These are phyloP conservation scores for Osmerus mordax DNA, from an alignment of 2,113 vertebrate species.

Conservation along the genomic window DNA sequence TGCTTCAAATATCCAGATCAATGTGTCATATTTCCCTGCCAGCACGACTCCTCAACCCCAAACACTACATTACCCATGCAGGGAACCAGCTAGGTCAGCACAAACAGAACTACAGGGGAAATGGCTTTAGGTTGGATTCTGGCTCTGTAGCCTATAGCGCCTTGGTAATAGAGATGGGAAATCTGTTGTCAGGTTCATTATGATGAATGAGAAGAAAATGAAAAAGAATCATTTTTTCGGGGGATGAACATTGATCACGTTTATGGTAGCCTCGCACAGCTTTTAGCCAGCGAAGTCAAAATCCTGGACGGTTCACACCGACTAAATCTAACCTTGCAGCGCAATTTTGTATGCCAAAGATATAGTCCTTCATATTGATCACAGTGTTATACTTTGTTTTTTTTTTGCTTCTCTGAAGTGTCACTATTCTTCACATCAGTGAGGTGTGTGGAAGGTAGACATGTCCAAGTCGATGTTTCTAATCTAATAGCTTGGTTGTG, in stretches of 20 bases:
- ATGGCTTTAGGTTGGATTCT: constrained; percentile 37
- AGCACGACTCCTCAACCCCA: neutral
- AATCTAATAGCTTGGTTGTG: neutral
- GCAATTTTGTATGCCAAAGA: neutral
- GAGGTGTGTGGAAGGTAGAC: neutral
- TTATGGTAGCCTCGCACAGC: too few species aligned
- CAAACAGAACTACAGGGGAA: constrained; percentile 39
- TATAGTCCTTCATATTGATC: constrained; percentile 1
- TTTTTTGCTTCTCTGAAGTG: neutral
- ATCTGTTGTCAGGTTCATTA: constrained; percentile 17
- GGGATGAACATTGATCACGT: too few species aligned
- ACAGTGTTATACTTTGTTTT: neutral
- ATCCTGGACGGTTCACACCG: neutral
- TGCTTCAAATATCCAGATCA: too few species aligned
- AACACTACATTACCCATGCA: constrained; percentile 40
- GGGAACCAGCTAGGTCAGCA: constrained; percentile 38
- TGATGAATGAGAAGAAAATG: constrained; percentile 5
- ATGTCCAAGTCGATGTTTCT: constrained; percentile 13
- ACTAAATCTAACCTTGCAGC: constrained; percentile 1
- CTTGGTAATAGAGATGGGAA: constrained; percentile 19
- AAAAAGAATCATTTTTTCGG: neutral
- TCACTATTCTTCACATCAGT: neutral
- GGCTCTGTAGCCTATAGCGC: constrained; percentile 17
- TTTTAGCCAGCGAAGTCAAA: neutral
- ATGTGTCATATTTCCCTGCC: too few species aligned